Evolutionary conservation across 2,888 invertebrate genomes (phyloP), one percentile per base, ranked within the genome.

Genomic region (Thalpophila matura): DNA sequence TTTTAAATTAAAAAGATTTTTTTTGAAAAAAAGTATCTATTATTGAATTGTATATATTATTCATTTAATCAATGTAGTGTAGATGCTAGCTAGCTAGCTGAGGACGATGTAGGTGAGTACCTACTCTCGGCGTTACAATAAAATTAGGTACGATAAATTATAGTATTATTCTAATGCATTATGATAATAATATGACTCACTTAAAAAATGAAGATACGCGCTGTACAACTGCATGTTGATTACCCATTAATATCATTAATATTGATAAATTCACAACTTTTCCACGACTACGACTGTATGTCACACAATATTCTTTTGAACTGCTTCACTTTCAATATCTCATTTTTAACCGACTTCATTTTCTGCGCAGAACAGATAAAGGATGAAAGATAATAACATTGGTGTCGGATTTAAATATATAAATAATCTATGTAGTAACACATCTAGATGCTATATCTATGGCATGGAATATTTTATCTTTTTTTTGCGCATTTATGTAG

Each of bases 221-320:
- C 61, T 70, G 78, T 77, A 76, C 60, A 70, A 56, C 73, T 80
- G 77, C 84, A 85, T 85, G 22, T 58, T 82, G 67, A 62, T 66
- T 54, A 73, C 61, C 80, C 84, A 85, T 84, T 73, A 75, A 79
- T 35, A 63, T 63, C 33, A 47, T 53, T 53, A 49, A 55, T 37
- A 38, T 54, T 71, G 12, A 29, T 56, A 42, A 67, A 35, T 38
- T 51, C 51, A 63, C 43, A 40, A 51, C 46, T 14, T 56, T 51
- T 24, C n/a, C n/a, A n/a, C n/a, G n/a, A 29, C n/a, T 50, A 68
- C 79, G 59, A 60, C 72, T 55, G 65, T 55, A 63, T 56, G 49
- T 7, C 51, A 56, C 65, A 55, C 74, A 60, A 51, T 55, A 37
- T 58, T 69, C 55, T 69, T 71, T 64, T 24, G 49, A 53, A 82